These are phyloP conservation scores for Hydropsyche tenuis DNA, from an alignment of 1,140 invertebrate genomes.

Conservation along the genomic window DNA sequence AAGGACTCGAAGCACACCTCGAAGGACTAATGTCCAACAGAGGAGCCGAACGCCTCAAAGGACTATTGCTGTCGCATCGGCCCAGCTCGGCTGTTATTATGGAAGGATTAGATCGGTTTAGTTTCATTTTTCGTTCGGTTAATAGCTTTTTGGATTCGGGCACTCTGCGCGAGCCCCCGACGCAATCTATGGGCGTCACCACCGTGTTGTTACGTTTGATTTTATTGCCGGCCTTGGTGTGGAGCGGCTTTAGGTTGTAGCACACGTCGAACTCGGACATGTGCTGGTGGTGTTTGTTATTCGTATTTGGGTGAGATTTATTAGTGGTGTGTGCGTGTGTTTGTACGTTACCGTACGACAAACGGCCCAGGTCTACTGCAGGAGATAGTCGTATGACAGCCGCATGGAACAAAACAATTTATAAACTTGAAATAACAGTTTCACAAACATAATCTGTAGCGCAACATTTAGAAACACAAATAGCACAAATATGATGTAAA, in stretches of 20 bases:
- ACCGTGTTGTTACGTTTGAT: constrained; percentile 58
- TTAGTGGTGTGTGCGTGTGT: constrained; percentile 68
- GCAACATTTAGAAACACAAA: too few relatives aligned
- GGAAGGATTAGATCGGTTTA: constrained; percentile 61
- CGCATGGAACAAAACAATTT: constrained; percentile 64
- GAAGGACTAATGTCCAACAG: constrained; percentile 47
- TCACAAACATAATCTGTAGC: constrained; percentile 7
- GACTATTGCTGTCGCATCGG: constrained; percentile 50
- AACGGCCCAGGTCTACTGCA: constrained; percentile 67
- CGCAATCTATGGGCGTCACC: constrained; percentile 51
- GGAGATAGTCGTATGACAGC: constrained; percentile 61
- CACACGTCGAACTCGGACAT: constrained; percentile 48
- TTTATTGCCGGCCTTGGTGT: constrained; percentile 40
- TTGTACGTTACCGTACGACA: constrained; percentile 70
- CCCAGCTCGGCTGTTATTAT: constrained; percentile 53
- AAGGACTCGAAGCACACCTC: constrained; percentile 32
- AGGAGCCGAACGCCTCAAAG: constrained; percentile 44
- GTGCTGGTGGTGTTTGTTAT: constrained; percentile 41
- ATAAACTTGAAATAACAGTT: constrained; percentile 24
- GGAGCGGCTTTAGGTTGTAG: constrained; percentile 47
- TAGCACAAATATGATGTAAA: too few relatives aligned
- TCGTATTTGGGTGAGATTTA: constrained; percentile 57
- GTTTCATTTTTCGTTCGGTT: constrained; percentile 55
- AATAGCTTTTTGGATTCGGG: constrained; percentile 56
- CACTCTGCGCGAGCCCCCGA: constrained; percentile 49